Base-by-base conservation (phyloP, 2,113 vertebrate species). In the Aptenodytes forsteri region DNA sequence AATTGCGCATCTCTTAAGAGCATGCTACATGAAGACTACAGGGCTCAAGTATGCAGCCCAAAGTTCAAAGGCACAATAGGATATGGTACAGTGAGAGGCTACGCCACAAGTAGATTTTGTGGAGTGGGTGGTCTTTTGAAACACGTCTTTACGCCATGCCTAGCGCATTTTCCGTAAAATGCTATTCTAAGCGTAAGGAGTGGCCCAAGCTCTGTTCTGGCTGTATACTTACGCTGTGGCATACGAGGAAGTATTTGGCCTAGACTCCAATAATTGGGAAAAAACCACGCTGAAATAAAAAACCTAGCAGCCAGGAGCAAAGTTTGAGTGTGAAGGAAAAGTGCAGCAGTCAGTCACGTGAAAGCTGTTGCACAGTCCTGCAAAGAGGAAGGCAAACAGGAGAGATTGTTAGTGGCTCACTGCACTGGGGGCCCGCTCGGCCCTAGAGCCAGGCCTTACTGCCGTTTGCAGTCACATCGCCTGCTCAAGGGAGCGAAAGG, bases 381-480 rank as follows among this genome's bases (percentile, higher is more conserved):
- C n/a, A 6, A 36, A 34, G 62, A 62, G 19, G 49, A 59, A 13
- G 56, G 70, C 52, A 55, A 79, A 36, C 7, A 29, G 34, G 26
- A 54, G 32, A 38, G 19, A 34, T 10, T 5, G 21, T 29, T 7
- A 47, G 44, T 1, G 17, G 32, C 38, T 56, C 21, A 11, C 54
- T 11, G 67, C 0, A 4, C 49, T 4, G 8, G 16, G 16, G 30
- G 10, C 30, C 52, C 6, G 2, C 50, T 40, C 13, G 2, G 44
- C 47, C 46, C 52, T 7, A 6, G 5, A 82, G 56, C 55, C 50
- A 8, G 46, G 42, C 49, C 58, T n/a, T 7, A 0, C 38, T 64
- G 56, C 66, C 8, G 0, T 9, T 10, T 15, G 50, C 13, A 17
- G 36, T 11, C 52, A 38, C 66, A 32, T 52, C 66, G 22, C 29